Evolutionary conservation across 2,888 invertebrate genomes (phyloP), one percentile per base, ranked within the genome.

Genomic region (Portevinia maculata): DNA sequence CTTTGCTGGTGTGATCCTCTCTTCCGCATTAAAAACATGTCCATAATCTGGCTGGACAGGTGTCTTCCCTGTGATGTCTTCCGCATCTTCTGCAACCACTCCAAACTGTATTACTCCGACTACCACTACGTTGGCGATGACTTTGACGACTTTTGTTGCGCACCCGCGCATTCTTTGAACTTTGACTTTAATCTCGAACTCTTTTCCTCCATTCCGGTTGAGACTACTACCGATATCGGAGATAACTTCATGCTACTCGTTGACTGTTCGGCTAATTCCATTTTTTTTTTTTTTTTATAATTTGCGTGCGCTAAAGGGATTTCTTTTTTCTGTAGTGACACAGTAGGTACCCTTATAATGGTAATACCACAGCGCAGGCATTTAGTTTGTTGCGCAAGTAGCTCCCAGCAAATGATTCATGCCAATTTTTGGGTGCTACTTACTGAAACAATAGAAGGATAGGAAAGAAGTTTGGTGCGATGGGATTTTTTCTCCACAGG

Each of bases 21-120:
- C 41, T 65, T 11, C 55, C 55, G 24, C 64, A 74, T 13, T n/a
- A n/a, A n/a, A n/a, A n/a, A n/a, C n/a, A n/a, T n/a, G 64, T 37
- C 74, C 55, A 57, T 24, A 34, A 62, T 52, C 19, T 73, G 0
- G 64, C 73, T 19, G 62, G 71, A n/a, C 62, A 73, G n/a, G n/a
- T 21, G 19, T 50, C 50, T 59, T 52, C 41, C 5, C 7, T 30
- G 4, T 52, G 62, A 53, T 24, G 11, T 55, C 55, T 55, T n/a
- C 37, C 37, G 21, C 55, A 55, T 24, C 39, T 30, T n/a, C 21
- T 39, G 15, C 34, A 62, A 37, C 44, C n/a, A n/a, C n/a, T n/a
- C n/a, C n/a, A n/a, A n/a, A n/a, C n/a, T n/a, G n/a, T n/a, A n/a
- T n/a, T n/a, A n/a, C n/a, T 8, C 1, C 21, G 28, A 13, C 34